phyloP scores from a whole-genome alignment of 2,113 vertebrate genomes.

The Fregata magnificens region DNA sequence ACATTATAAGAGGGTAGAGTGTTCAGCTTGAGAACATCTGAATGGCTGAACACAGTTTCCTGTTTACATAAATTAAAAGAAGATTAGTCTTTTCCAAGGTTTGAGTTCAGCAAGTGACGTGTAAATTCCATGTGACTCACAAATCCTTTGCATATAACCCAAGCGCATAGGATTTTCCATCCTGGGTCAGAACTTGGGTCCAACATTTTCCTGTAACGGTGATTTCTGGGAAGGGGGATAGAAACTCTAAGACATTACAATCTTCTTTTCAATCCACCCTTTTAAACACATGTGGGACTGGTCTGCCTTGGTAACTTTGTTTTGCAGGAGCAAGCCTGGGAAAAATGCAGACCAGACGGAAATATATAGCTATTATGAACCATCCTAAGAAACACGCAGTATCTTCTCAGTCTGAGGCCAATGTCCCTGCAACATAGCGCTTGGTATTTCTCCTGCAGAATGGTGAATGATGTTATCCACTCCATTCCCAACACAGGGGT shows the following conservation, averaged over 20 bases:
- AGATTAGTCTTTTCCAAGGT: slow-evolving; percentile 27
- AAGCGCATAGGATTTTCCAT: neutral
- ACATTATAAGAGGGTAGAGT: neutral
- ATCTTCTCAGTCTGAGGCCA: neutral
- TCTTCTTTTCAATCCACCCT: neutral
- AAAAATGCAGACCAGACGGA: slow-evolving; percentile 24
- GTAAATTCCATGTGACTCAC: slow-evolving; percentile 34
- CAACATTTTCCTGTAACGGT: neutral
- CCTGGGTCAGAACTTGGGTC: neutral
- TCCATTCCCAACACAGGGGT: fast-evolving
- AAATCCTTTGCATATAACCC: slow-evolving; percentile 27
- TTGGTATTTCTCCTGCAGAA: neutral
- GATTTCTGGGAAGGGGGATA: neutral
- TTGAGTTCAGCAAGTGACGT: slow-evolving; percentile 9
- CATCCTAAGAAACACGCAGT: neutral
- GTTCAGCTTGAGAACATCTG: neutral
- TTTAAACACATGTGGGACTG: neutral
- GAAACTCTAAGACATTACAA: neutral
- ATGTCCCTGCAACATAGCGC: neutral
- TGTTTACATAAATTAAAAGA: slow-evolving; percentile 50
- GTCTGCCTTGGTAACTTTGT: neutral
- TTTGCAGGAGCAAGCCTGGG: neutral
- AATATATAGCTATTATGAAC: neutral
- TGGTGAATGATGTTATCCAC: neutral
- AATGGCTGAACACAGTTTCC: neutral